phyloP scores from a whole-genome alignment of 2,113 vertebrate genomes.

The Nannobrachium achirus region DNA sequence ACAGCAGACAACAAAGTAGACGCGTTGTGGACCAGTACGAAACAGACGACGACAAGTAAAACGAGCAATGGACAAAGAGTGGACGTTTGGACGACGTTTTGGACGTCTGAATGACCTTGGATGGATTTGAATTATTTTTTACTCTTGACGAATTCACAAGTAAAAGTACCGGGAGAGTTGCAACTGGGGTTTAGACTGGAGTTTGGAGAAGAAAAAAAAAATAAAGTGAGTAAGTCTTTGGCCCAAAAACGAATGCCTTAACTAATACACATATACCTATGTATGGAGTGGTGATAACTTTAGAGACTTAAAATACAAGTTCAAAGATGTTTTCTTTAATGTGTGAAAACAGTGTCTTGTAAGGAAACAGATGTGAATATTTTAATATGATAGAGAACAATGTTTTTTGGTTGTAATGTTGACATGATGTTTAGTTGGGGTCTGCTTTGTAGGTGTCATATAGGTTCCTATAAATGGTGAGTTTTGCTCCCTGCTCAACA shows the following conservation, averaged over 20 bases:
- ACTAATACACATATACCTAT: slow-evolving; percentile 78
- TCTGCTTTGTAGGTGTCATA: slow-evolving; percentile 72
- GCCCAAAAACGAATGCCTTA: slow-evolving; percentile 82
- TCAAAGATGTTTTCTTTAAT: slow-evolving; percentile 74
- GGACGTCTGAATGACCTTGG: slow-evolving; percentile 41
- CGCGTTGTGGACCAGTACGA: slow-evolving; percentile 48
- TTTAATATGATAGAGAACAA: slow-evolving; percentile 82
- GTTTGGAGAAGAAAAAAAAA: slow-evolving; percentile 18
- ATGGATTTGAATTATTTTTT: slow-evolving; percentile 8
- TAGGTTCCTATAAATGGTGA: slow-evolving; percentile 65
- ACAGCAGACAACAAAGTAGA: slow-evolving; percentile 56
- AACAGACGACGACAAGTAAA: slow-evolving; percentile 55
- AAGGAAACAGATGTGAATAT: slow-evolving; percentile 82
- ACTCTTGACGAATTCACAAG: too few species aligned
- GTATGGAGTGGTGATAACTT: slow-evolving; percentile 66
- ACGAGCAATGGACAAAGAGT: slow-evolving; percentile 28
- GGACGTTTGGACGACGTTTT: slow-evolving; percentile 45
- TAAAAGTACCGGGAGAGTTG: slow-evolving; percentile 18
- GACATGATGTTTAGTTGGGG: slow-evolving; percentile 77
- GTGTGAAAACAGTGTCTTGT: slow-evolving; percentile 79
- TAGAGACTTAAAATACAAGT: slow-evolving; percentile 70
- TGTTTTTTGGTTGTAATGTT: slow-evolving; percentile 75
- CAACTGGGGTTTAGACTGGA: neutral
- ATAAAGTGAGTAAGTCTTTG: slow-evolving; percentile 71
- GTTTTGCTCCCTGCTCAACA: slow-evolving; percentile 65